A percentile compares a stretch with the other conserved stretches of the same genome.
phyloP scores from a whole-genome alignment of 2,113 vertebrate genomes.

The Trematocara macrostoma region DNA sequence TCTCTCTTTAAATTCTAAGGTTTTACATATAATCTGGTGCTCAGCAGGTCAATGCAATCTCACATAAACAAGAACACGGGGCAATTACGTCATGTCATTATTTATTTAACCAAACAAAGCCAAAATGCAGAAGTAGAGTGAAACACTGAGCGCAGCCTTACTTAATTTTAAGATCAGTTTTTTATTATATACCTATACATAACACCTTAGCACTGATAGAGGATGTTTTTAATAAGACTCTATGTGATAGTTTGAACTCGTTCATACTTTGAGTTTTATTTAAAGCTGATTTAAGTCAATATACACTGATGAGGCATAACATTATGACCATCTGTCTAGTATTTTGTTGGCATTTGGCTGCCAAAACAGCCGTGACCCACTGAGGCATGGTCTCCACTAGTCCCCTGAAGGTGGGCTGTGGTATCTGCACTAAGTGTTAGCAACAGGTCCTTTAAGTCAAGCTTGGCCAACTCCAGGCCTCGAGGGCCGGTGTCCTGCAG shows the following conservation, averaged over 20 bases:
- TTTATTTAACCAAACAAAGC: not conserved
- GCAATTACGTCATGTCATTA: not conserved
- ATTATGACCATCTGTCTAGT: not conserved
- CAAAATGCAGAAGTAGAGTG: not conserved
- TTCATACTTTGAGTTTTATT: not conserved
- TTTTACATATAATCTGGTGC: not conserved
- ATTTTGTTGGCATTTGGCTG: not conserved
- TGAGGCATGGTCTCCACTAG: not conserved
- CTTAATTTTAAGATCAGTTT: not conserved
- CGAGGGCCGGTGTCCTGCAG: fast-evolving
- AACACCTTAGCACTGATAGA: not conserved
- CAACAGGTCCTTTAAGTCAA: not conserved
- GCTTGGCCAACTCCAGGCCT: not conserved
- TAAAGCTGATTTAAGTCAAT: not conserved
- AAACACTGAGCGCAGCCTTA: not conserved
- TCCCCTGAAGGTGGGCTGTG: not conserved
- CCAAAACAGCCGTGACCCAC: not conserved
- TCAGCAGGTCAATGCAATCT: not conserved
- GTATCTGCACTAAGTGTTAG: not conserved
- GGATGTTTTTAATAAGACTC: not conserved
- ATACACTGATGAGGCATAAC: not conserved
- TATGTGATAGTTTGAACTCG: not conserved
- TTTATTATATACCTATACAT: not conserved
- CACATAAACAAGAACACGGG: not conserved
- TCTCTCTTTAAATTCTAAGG: not conserved